Evolutionary conservation across 2,888 invertebrate species (phyloP), one percentile per base, ranked within the genome.

Genomic region (Lochmaea crataegi): DNA sequence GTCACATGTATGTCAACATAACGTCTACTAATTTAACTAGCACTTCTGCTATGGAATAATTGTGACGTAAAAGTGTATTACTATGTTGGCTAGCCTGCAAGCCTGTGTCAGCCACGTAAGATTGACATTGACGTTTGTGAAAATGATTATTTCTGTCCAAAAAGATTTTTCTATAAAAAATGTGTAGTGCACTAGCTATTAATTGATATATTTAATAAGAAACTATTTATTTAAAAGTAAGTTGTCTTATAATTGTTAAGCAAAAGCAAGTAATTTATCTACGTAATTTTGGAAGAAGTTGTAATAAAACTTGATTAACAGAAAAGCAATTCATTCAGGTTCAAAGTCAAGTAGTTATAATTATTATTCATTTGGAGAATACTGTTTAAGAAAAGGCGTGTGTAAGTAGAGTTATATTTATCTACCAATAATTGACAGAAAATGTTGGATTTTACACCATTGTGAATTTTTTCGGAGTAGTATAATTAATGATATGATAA

Each of bases 41-140:
- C 32, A 38, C 9, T 1, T 38, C 32, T 38, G 32, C 32, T 38
- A 38, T 38, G 32, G 7, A 38, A 32, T 6, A 48, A n/a, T n/a
- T 7, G n/a, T 48, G 48, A 48, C 48, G 48, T 48, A n/a, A n/a
- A 14, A 14, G 7, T 60, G 9, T n/a, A 60, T 16, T 60, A 16
- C 38, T 38, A 60, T 38, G 32, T 70, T 74, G 74, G 74, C 74
- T 41, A 64, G 16, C 60, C 26, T 76, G 74, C 74, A 26, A 64
- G 16, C 60, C 26, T 76, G 75, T 58, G 53, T 51, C 80, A 80
- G 85, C 85, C 85, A 85, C 85, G 85, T 85, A 85, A 84, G 84
- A 82, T 83, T 84, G 84, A 84, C 84, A 84, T 80, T 85, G 84
- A 85, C 85, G 84, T 83, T 83, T 82, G 66, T 71, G 77, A 82